phyloP scores from a whole-genome alignment of 1,140 invertebrate species.

The Aphelenchoides fujianensis region DNA sequence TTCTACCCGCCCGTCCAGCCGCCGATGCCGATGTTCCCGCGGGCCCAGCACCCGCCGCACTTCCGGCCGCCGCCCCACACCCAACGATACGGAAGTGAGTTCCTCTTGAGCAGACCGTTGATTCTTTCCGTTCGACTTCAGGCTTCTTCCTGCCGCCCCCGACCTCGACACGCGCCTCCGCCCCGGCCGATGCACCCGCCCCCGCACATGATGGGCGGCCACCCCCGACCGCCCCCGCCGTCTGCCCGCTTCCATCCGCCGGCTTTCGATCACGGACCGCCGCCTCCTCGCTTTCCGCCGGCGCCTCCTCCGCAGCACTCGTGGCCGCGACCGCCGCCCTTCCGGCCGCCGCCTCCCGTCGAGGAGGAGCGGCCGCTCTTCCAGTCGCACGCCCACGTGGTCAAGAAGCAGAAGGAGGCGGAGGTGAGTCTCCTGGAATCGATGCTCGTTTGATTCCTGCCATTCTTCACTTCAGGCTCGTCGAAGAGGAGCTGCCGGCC shows the following conservation, averaged over 20 bases:
- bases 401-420: background rate
- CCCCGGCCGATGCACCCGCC: too few relatives aligned
- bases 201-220: too few relatives aligned
- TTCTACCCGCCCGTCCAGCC: background rate
- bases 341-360: background rate
- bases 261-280: background rate
- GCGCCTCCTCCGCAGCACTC: background rate
- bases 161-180: background rate
- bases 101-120: too few relatives aligned
- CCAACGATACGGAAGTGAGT: conserved; percentile 7
- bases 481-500: conserved; percentile 1
- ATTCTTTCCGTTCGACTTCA: too few relatives aligned
- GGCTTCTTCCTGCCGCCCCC: conserved; percentile 11
- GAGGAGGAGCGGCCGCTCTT: conserved; percentile 9
- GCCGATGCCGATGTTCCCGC: too few relatives aligned
- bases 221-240: background rate
- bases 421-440: too few relatives aligned
- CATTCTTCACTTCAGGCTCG: background rate
- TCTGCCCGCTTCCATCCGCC: background rate
- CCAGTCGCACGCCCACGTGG: conserved; percentile 5
- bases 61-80: too few relatives aligned
- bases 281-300: background rate
- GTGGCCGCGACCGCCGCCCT: background rate
- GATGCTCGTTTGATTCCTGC: too few relatives aligned
- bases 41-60: too few relatives aligned